Evolutionary conservation across 1,140 invertebrate genomes (phyloP).

Genomic region (Drosophila watanabei): DNA sequence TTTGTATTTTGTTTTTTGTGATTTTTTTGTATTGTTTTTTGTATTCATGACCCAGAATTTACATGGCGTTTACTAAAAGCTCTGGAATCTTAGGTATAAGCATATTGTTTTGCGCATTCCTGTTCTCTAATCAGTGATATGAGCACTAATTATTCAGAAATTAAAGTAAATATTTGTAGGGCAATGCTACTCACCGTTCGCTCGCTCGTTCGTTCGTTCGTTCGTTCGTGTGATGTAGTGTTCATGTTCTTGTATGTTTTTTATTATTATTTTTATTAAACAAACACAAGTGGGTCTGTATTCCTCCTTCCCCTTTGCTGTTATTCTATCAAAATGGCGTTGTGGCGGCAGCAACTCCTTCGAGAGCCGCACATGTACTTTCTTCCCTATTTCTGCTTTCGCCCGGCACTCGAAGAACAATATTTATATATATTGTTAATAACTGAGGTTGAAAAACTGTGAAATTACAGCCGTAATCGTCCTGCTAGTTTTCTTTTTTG

Average conservation of each 20-base stretch:
- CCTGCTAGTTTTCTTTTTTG: not conserved
- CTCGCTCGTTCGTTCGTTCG: not conserved
- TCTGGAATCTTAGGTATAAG: constrained; percentile 55
- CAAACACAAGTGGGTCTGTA: constrained; percentile 30
- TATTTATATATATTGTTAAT: not conserved
- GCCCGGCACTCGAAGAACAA: constrained; percentile 14
- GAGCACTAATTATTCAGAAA: constrained; percentile 56
- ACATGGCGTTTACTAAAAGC: constrained; percentile 55
- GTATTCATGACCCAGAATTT: constrained; percentile 48
- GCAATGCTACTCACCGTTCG: constrained; percentile 38
- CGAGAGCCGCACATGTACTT: not conserved
- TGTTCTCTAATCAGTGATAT: constrained; percentile 52
- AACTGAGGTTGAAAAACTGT: not conserved
- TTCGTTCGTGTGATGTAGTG: constrained; percentile 30
- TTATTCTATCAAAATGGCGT: constrained; percentile 43
- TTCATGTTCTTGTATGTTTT: constrained; percentile 14
- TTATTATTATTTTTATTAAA: constrained; percentile 11
- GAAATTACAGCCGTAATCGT: not conserved
- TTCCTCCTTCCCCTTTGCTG: constrained; percentile 3
- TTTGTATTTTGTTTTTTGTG: not conserved
- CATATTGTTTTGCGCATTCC: constrained; percentile 56
- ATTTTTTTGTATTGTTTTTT: not conserved
- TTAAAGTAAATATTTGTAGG: constrained; percentile 59
- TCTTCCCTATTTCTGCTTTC: not conserved
- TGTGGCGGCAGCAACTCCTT: constrained; percentile 16